A percentile compares a stretch with the other conserved stretches of the same genome.
phyloP scores from a whole-genome alignment of 2,797 vertebrate genomes.

The Yasuhikotakia modesta region DNA sequence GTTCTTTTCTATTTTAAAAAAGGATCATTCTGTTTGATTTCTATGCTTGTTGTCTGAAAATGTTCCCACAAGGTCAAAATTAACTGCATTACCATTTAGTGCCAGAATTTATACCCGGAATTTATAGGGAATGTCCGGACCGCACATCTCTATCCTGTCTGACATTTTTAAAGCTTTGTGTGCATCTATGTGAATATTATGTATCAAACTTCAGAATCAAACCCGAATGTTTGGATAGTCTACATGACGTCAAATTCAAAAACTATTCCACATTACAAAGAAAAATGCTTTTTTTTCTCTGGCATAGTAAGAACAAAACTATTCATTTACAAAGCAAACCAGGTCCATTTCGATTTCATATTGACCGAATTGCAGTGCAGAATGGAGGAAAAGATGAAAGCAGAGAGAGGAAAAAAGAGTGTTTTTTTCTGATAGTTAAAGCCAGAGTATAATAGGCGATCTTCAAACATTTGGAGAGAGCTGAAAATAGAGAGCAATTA shows the following conservation, averaged over 20 bases:
- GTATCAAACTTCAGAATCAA: background rate
- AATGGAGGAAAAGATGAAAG: background rate
- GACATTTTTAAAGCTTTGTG: background rate
- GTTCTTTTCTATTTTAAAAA: no score
- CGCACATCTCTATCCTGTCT: background rate
- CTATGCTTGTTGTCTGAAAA: no score
- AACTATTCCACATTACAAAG: no score
- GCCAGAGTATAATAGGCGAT: slow-evolving; percentile 19
- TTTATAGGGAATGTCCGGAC: no score
- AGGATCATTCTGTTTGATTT: no score
- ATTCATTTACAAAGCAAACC: background rate
- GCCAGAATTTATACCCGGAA: no score
- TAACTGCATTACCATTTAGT: no score
- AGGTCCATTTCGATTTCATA: background rate
- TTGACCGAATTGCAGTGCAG: background rate
- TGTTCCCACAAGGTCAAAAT: no score
- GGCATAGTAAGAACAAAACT: background rate
- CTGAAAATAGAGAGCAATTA: slow-evolving; percentile 42
- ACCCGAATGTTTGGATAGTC: background rate
- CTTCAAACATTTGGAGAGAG: slow-evolving; percentile 11
- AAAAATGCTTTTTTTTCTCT: background rate
- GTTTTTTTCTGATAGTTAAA: no score
- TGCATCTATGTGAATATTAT: background rate
- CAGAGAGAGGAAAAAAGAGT: background rate
- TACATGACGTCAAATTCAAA: no score